These are phyloP conservation scores for Sebastes wilsoni DNA, from an alignment of 2,797 vertebrate genomes.

Conservation along the genomic window DNA sequence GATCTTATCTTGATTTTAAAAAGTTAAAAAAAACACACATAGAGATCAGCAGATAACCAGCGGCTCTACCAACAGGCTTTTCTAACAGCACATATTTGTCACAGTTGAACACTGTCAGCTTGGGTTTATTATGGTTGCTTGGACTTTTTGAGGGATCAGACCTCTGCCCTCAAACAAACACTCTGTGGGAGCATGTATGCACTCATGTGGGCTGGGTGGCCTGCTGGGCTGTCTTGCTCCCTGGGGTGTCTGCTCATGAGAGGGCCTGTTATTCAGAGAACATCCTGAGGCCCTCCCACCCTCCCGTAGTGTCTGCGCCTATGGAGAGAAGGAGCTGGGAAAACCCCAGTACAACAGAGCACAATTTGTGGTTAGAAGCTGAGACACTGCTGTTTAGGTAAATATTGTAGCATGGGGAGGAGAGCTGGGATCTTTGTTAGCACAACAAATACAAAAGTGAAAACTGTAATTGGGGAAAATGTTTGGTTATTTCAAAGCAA, in stretches of 20 bases:
- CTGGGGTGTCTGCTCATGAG: constrained; percentile 63
- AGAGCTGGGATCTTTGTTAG: constrained; percentile 29
- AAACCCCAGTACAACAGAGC: constrained; percentile 49
- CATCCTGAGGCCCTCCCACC: constrained; percentile 56
- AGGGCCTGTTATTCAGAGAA: constrained; percentile 60
- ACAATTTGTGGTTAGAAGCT: constrained; percentile 53
- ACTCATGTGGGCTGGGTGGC: constrained; percentile 56
- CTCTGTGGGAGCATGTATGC: constrained; percentile 51
- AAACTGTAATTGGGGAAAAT: constrained; percentile 47
- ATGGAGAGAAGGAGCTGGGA: constrained; percentile 53
- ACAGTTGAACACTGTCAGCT: constrained; percentile 37
- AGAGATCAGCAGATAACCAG: not conserved
- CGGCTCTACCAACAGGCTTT: not conserved
- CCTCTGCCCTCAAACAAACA: constrained; percentile 71
- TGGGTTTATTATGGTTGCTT: constrained; percentile 52
- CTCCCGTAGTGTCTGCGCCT: constrained; percentile 40
- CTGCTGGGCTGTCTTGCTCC: constrained; percentile 50
- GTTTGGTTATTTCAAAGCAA: constrained; percentile 21
- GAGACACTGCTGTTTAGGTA: constrained; percentile 53
- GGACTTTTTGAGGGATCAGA: constrained; percentile 56
- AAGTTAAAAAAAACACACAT: not conserved
- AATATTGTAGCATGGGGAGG: constrained; percentile 33
- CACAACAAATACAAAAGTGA: constrained; percentile 27
- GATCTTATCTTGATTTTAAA: not conserved
- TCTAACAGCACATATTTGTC: constrained; percentile 29